A percentile compares a stretch with the other conserved stretches of the same genome.
phyloP scores from a whole-genome alignment of 2,888 invertebrate species.

The Miltochrista miniata region DNA sequence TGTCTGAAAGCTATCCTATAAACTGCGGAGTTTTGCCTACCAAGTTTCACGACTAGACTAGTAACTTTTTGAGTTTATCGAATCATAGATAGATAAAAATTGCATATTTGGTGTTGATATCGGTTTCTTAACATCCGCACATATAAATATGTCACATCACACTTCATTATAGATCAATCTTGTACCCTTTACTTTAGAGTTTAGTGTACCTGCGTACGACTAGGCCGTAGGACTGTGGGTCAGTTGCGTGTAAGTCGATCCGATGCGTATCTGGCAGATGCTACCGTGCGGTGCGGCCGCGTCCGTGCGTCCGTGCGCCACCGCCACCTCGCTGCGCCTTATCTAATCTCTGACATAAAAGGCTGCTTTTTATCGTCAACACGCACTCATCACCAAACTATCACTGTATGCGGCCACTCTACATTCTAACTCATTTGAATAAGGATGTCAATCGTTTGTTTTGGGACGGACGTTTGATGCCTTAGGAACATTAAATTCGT shows the following conservation, averaged over 20 bases:
- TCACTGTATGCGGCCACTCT: neutral
- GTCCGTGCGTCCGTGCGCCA: constrained; percentile 11
- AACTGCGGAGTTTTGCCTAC: too few species aligned
- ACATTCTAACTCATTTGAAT: constrained; percentile 4
- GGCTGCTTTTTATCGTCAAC: constrained; percentile 45
- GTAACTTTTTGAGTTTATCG: too few species aligned
- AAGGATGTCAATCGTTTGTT: constrained; percentile 6
- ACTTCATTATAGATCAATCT: too few species aligned
- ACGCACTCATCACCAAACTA: constrained; percentile 4
- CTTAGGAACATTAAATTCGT: constrained; percentile 52
- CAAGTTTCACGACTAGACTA: too few species aligned
- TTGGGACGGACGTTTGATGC: constrained; percentile 4
- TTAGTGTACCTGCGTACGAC: too few species aligned
- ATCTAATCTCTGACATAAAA: constrained; percentile 65
- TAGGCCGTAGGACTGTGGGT: neutral
- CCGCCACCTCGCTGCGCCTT: constrained; percentile 23
- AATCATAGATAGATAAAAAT: too few species aligned
- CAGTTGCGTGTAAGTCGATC: constrained; percentile 11
- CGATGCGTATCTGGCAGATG: constrained; percentile 23
- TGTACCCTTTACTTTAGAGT: too few species aligned
- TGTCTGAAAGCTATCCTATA: too few species aligned
- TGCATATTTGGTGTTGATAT: too few species aligned
- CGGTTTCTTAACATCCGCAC: too few species aligned
- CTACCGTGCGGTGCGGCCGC: constrained; percentile 7
- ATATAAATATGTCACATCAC: too few species aligned